Evolutionary conservation across 1,140 invertebrate species (phyloP), one percentile per base, ranked within the genome.

Genomic region (Ditylenchus dipsaci): DNA sequence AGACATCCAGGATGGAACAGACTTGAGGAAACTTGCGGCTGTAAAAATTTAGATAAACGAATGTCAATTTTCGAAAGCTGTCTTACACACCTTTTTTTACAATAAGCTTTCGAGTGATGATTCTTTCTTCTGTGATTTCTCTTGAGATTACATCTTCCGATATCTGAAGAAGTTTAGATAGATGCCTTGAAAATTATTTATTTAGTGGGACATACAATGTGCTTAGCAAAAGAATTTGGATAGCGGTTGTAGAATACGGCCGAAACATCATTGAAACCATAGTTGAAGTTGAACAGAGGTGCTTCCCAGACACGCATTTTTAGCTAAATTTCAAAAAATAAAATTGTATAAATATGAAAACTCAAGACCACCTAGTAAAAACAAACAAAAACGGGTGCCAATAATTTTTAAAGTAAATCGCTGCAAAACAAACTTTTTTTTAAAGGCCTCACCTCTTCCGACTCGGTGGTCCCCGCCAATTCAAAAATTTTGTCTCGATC

Each of bases 181-280:
- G 11, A 38, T 11, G 33, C 33, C 33, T 5, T 38, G 3, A 38
- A 38, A 3, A 38, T 5, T 38, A 38, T 5, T 3, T 11, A 38
- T 5, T 38, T 38, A 5, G 3, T 11, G 11, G 11, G 11, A 38
- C 33, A 38, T 38, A 38, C 33, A 38, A 82, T 76, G 63, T 82
- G 80, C 45, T 82, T 82, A 7, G 80, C 79, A 63, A 79, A 75
- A 0, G 79, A 74, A 66, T 82, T 82, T 30, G 81, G 80, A 59
- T 83, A 81, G 30, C 77, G 62, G 58, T 74, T 64, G 38, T 68
- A 77, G 62, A 76, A 76, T 23, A 67, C 69, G 13, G 61, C 13
- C 1, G 56, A 60, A 0, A 75, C 62, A 21, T 79, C 75, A 45
- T 79, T 67, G 57, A 78, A 72, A 19, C 47, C 43, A 59, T 75